A percentile compares a stretch with the other conserved stretches of the same genome.
phyloP scores from a whole-genome alignment of 2,888 invertebrate genomes.

The Phalera bucephala region DNA sequence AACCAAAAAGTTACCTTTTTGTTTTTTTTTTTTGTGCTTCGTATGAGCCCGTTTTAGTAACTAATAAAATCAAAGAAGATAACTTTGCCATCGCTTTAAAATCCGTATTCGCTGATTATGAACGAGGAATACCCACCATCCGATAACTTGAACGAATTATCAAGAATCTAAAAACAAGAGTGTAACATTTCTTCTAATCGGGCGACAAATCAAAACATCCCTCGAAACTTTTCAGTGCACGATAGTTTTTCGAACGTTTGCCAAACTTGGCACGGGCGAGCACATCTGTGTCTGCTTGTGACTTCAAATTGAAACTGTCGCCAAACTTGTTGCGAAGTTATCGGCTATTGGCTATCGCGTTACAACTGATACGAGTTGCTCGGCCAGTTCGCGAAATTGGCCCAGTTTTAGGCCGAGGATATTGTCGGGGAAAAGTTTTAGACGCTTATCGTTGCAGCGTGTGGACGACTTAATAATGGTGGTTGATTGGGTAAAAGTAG shows the following conservation, averaged over 20 bases:
- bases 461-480: no score
- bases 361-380: constrained; percentile 23
- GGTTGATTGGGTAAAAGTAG: no score
- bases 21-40: no score
- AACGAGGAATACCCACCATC: no score
- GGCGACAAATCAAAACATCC: constrained; percentile 13
- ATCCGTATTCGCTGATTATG: no score
- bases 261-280: constrained; percentile 20
- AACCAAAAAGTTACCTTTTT: no score
- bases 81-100: no score
- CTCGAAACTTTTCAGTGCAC: constrained; percentile 11
- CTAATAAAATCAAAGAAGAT: no score
- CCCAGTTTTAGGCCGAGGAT: background rate
- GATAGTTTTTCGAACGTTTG: constrained; percentile 18
- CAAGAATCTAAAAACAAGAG: no score
- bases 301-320: constrained; percentile 33
- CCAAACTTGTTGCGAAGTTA: constrained; percentile 29
- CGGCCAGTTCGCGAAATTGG: background rate
- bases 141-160: no score
- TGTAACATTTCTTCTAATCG: constrained; percentile 13
- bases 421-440: constrained; percentile 1
- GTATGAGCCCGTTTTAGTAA: no score
- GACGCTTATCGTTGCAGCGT: background rate
- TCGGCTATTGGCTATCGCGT: constrained; percentile 25
- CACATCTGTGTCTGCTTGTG: constrained; percentile 30